Conservation (phyloP, 2,113 vertebrate genomes). For the Oceanodroma tethys region DNA sequence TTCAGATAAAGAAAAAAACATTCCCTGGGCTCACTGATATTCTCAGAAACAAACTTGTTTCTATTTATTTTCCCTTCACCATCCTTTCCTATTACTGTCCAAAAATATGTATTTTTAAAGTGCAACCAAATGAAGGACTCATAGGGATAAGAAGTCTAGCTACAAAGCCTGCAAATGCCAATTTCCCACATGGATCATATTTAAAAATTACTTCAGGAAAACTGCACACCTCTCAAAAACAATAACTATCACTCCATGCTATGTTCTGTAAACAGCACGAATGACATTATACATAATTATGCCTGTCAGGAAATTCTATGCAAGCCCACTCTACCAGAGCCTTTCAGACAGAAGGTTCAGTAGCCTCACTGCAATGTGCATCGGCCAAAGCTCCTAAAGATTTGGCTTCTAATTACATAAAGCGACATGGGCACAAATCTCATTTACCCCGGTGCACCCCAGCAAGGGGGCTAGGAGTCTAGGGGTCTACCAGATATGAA, state of each 20-base stretch:
- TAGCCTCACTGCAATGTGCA: not conserved
- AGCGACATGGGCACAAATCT: not conserved
- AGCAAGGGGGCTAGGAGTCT: not conserved
- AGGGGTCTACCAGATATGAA: not conserved
- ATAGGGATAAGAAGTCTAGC: not conserved
- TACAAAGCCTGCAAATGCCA: not conserved
- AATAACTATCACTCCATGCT: slow-evolving; percentile 38
- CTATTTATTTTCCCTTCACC: not conserved
- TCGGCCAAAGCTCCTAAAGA: not conserved
- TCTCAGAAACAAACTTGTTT: not conserved
- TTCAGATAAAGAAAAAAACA: not conserved
- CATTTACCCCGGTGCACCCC: not conserved
- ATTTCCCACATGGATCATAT: slow-evolving; percentile 21
- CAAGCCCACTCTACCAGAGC: not conserved
- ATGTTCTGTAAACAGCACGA: slow-evolving; percentile 3
- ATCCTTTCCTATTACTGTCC: not conserved
- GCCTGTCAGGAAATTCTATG: not conserved
- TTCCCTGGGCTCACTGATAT: not conserved
- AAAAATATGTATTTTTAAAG: not conserved
- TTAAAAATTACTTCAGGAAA: slow-evolving; percentile 26
- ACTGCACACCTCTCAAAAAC: slow-evolving; percentile 12
- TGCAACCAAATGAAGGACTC: not conserved
- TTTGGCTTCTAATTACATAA: not conserved
- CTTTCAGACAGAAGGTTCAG: not conserved
- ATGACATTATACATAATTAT: not conserved